Evolutionary conservation across 1,140 invertebrate genomes (phyloP).

Genomic region (Samia ricini): DNA sequence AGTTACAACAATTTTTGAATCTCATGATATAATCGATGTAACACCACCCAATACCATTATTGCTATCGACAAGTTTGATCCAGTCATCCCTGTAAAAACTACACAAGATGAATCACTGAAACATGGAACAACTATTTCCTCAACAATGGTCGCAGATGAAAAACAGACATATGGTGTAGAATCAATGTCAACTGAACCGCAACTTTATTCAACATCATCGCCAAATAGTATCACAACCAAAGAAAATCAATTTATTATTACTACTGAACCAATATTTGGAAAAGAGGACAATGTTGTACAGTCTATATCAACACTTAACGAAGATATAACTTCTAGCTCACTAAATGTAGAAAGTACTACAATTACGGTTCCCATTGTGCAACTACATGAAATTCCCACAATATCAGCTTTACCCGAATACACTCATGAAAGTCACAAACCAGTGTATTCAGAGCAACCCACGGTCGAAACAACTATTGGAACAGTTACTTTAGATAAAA

Average conservation of each 20-base stretch:
- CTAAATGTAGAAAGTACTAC: conserved; percentile 12
- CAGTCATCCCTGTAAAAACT: conserved; percentile 20
- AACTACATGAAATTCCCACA: background rate
- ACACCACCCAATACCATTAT: conserved; percentile 29
- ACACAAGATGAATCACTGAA: conserved; percentile 17
- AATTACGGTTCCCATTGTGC: conserved; percentile 10
- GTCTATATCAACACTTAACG: conserved; percentile 11
- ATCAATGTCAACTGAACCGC: background rate
- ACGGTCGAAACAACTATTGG: conserved; percentile 18
- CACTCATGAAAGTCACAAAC: background rate
- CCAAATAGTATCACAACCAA: conserved; percentile 8
- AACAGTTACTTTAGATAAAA: background rate
- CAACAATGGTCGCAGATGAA: background rate
- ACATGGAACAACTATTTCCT: background rate
- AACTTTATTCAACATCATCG: background rate
- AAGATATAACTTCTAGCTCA: conserved; percentile 20
- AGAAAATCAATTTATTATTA: conserved; percentile 12
- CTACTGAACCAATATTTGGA: conserved; percentile 20
- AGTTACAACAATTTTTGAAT: conserved; percentile 27
- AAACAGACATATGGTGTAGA: conserved; percentile 11
- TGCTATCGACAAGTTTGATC: conserved; percentile 21
- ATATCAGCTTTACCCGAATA: background rate
- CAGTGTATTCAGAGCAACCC: conserved; percentile 11
- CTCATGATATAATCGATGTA: conserved; percentile 35
- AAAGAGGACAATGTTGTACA: conserved; percentile 19